Evolutionary conservation across 1,140 invertebrate species (phyloP).

Genomic region (Euwallacea fornicatus): DNA sequence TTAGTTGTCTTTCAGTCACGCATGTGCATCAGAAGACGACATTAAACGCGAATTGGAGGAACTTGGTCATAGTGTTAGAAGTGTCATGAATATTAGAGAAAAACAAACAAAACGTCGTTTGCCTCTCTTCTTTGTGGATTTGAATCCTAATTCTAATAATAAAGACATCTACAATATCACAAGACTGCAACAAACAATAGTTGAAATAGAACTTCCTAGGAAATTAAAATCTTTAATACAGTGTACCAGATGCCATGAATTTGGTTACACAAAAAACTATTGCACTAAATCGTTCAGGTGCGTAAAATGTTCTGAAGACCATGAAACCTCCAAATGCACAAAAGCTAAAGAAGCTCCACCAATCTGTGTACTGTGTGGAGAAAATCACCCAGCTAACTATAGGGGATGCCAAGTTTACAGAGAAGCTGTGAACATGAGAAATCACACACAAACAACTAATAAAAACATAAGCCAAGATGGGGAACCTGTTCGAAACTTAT

Average conservation of each 20-base stretch:
- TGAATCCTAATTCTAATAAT: slow-evolving; percentile 49
- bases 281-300: slow-evolving; percentile 46
- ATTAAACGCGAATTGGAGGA: neutral
- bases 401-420: slow-evolving; percentile 48
- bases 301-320: slow-evolving; percentile 51
- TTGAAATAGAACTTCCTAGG: slow-evolving; percentile 47
- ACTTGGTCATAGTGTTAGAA: slow-evolving; percentile 36
- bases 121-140: slow-evolving; percentile 49
- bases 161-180: slow-evolving; percentile 50
- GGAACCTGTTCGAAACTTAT: no score
- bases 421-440: slow-evolving; percentile 32
- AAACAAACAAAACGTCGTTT: slow-evolving; percentile 44
- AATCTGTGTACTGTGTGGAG: slow-evolving; percentile 48
- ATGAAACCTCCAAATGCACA: slow-evolving; percentile 50
- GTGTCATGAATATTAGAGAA: slow-evolving; percentile 41
- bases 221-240: slow-evolving; percentile 47
- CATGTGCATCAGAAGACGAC: neutral
- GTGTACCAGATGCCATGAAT: slow-evolving; percentile 51
- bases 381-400: slow-evolving; percentile 52
- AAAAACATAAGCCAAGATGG: no score
- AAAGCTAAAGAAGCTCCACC: slow-evolving; percentile 45
- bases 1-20: no score
- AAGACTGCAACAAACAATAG: slow-evolving; percentile 44
- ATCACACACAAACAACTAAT: neutral
- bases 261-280: slow-evolving; percentile 51